Conservation (phyloP, 2,113 vertebrate genomes). For the Sebastes schlegelii region DNA sequence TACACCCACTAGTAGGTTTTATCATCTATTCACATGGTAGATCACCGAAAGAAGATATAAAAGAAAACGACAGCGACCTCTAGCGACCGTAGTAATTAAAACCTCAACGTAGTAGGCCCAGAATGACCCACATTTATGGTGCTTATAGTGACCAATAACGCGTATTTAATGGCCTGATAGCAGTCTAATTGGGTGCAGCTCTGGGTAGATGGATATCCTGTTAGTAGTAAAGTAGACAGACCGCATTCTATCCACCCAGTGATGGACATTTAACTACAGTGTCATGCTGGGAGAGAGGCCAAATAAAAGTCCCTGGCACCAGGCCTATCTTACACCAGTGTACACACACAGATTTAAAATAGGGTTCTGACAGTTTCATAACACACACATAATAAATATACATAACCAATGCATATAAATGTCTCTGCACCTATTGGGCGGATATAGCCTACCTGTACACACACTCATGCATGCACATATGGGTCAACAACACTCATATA, state of each 20-base stretch:
- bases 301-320: background rate
- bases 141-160: too few species aligned
- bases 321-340: background rate
- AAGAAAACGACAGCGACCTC: too few species aligned
- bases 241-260: background rate
- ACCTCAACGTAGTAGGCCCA: too few species aligned
- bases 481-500: background rate
- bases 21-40: too few species aligned
- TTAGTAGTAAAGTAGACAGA: background rate
- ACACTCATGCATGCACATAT: background rate
- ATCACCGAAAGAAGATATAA: too few species aligned
- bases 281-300: background rate
- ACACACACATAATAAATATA: background rate
- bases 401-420: background rate
- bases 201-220: background rate
- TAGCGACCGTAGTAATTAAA: too few species aligned
- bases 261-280: background rate
- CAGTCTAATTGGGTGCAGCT: too few species aligned
- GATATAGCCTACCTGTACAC: background rate
- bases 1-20: too few species aligned
- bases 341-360: background rate
- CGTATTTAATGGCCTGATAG: too few species aligned
- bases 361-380: background rate
- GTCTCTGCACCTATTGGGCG: background rate
- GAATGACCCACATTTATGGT: too few species aligned